These are phyloP conservation scores for Dryoscopus gambensis DNA, from an alignment of 2,113 vertebrate species.

Conservation along the genomic window DNA sequence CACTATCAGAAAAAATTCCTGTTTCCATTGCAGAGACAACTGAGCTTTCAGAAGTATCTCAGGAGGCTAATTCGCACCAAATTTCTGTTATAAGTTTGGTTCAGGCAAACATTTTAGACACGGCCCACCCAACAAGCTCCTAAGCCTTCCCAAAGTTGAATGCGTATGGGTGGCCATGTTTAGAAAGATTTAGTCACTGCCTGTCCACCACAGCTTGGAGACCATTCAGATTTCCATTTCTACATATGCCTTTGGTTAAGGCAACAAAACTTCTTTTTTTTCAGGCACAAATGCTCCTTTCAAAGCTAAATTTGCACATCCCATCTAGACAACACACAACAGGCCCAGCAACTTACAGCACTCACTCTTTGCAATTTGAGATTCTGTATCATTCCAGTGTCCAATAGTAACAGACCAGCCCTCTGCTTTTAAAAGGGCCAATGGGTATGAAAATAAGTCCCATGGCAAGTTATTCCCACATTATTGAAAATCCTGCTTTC, in stretches of 20 bases:
- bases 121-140: not conserved
- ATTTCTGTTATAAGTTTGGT: not conserved
- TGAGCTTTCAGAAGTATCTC: not conserved
- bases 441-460: not conserved
- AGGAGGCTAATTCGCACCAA: not conserved
- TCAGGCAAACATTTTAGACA: not conserved
- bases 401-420: not conserved
- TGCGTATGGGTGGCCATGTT: fast-evolving
- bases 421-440: not conserved
- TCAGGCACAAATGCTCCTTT: not conserved
- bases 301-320: not conserved
- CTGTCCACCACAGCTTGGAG: not conserved
- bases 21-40: not conserved
- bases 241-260: not conserved
- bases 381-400: not conserved
- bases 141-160: not conserved
- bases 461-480: not conserved
- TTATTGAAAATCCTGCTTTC: not conserved
- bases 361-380: not conserved
- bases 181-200: not conserved
- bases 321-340: not conserved
- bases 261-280: not conserved
- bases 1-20: not conserved
- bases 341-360: not conserved
- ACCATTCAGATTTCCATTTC: not conserved